Percentiles rank a stretch among this genome's conserved stretches.
Evolutionary conservation across 2,797 vertebrate genomes (phyloP).

Genomic region (Antrozous pallidus): DNA sequence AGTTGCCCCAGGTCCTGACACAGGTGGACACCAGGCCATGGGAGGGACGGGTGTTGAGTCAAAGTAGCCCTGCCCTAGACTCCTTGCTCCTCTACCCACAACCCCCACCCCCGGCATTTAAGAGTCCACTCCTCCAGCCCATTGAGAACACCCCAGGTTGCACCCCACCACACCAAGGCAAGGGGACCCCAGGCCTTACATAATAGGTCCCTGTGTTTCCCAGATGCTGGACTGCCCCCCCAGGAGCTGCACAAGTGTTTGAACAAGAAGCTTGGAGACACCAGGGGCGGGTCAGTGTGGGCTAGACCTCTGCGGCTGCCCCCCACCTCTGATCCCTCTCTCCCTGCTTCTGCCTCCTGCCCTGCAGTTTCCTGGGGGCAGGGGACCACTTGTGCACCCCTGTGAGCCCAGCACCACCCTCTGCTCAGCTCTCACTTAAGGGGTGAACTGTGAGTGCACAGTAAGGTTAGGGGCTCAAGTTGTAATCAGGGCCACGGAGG

Average conservation of each 20-base stretch:
- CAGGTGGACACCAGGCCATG: not conserved
- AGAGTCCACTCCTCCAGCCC: not conserved
- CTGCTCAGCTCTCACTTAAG: not conserved
- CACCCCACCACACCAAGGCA: not conserved
- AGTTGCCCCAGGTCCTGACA: not conserved
- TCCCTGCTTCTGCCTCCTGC: not conserved
- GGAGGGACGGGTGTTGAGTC: not conserved
- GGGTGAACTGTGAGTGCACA: not conserved
- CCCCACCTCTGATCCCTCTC: too few species aligned
- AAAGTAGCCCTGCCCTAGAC: not conserved
- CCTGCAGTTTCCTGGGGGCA: fast-evolving
- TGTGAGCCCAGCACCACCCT: not conserved
- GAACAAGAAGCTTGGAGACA: not conserved
- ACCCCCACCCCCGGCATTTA: not conserved
- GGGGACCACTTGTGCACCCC: not conserved
- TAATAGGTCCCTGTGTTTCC: not conserved
- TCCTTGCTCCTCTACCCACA: not conserved
- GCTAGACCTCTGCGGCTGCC: not conserved
- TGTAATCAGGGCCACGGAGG: not conserved
- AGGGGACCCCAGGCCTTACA: not conserved
- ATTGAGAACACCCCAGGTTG: not conserved
- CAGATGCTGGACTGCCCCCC: not conserved
- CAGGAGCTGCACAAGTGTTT: not conserved
- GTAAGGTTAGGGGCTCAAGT: not conserved
- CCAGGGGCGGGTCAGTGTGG: not conserved